These are phyloP conservation scores for Ophion ellenae DNA, from an alignment of 2,888 invertebrate species.

Conservation along the genomic window DNA sequence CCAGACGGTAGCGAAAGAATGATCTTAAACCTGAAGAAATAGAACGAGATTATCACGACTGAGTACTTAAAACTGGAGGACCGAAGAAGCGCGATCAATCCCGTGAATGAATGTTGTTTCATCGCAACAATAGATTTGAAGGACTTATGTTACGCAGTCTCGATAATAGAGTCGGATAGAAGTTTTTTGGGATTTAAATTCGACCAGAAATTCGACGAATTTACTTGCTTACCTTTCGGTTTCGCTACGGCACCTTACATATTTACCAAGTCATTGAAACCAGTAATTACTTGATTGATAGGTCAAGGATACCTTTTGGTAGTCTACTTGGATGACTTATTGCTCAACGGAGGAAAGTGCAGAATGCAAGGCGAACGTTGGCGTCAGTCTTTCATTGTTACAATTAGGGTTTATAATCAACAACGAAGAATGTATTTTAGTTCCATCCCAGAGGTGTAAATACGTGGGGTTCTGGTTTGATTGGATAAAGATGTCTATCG, in stretches of 20 bases:
- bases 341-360: constrained; percentile 12
- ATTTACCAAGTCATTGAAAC: constrained; percentile 71
- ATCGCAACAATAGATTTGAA: constrained; percentile 50
- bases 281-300: constrained; percentile 36
- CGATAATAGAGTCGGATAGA: constrained; percentile 48
- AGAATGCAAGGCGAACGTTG: constrained; percentile 16
- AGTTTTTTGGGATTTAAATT: constrained; percentile 68
- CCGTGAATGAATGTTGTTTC: constrained; percentile 41
- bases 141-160: constrained; percentile 57
- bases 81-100: constrained; percentile 6
- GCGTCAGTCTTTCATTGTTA: neutral
- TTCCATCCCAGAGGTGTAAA: too few relatives aligned
- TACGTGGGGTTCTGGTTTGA: constrained; percentile 14
- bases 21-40: constrained; percentile 63
- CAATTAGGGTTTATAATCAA: constrained; percentile 21
- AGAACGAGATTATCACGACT: constrained; percentile 40
- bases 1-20: constrained; percentile 55
- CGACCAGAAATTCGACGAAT: constrained; percentile 64
- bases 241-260: constrained; percentile 69
- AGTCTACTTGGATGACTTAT: constrained; percentile 52
- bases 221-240: constrained; percentile 71
- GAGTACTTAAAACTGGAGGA: constrained; percentile 19
- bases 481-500: constrained; percentile 4
- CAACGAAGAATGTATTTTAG: constrained; percentile 8
- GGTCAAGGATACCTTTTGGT: constrained; percentile 24